A percentile compares a stretch with the other conserved stretches of the same genome.
phyloP scores from a whole-genome alignment of 2,888 invertebrate species.

The Penaeus monodon region DNA sequence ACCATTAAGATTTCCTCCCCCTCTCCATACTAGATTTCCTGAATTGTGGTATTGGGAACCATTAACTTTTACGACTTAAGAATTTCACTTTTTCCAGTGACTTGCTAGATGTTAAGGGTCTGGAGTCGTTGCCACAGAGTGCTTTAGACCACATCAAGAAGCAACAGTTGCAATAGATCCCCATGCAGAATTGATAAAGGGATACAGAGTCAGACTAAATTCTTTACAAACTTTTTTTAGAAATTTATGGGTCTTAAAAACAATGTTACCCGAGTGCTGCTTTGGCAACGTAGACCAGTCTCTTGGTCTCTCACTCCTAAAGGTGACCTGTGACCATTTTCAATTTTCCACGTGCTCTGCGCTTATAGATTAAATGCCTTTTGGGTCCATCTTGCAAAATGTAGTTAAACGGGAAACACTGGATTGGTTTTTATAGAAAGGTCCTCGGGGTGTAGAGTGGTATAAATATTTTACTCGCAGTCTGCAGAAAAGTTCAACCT shows the following conservation, averaged over 20 bases:
- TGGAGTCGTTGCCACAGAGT: background rate
- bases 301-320: slow-evolving; percentile 20
- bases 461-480: slow-evolving; percentile 30
- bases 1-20: slow-evolving; percentile 52
- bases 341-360: slow-evolving; percentile 56
- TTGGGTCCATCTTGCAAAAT: slow-evolving; percentile 59
- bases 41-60: slow-evolving; percentile 52
- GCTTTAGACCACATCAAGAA: no score
- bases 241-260: no score
- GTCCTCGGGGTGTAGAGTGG: slow-evolving; percentile 48
- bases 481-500: slow-evolving; percentile 4
- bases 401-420: slow-evolving; percentile 58
- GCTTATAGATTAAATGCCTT: slow-evolving; percentile 56
- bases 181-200: no score
- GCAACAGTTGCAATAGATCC: no score
- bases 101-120: slow-evolving; percentile 53
- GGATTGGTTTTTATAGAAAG: slow-evolving; percentile 51
- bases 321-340: slow-evolving; percentile 31
- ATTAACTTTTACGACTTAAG: slow-evolving; percentile 56
- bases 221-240: no score
- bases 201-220: no score
- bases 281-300: no score
- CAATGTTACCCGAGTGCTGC: no score
- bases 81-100: slow-evolving; percentile 57
- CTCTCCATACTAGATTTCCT: slow-evolving; percentile 55